These are phyloP conservation scores for Pyrrhosoma nymphula DNA, from an alignment of 2,888 invertebrate genomes.

Conservation along the genomic window DNA sequence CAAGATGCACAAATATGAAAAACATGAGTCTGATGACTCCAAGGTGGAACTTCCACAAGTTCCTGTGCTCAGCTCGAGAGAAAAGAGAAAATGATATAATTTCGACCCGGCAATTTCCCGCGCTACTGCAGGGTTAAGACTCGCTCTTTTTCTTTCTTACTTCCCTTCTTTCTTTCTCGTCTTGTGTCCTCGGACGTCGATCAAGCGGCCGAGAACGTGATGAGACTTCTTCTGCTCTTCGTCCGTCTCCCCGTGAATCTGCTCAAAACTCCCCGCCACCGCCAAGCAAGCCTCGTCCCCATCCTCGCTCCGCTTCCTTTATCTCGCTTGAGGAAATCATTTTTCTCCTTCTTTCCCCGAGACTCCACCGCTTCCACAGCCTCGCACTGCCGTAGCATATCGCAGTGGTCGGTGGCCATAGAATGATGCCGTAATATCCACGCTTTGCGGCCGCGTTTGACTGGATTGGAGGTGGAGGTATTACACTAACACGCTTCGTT, in stretches of 20 bases:
- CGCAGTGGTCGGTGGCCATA: background rate
- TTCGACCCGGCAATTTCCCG: slow-evolving; percentile 21
- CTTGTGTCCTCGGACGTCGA: slow-evolving; percentile 55
- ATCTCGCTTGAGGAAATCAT: slow-evolving; percentile 9
- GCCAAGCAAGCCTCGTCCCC: background rate
- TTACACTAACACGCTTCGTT: slow-evolving; percentile 67
- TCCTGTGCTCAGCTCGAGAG: too few species aligned
- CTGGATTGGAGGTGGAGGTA: background rate
- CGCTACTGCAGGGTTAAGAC: background rate
- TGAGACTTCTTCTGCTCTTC: slow-evolving; percentile 48
- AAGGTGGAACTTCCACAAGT: too few species aligned
- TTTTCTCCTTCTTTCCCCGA: background rate
- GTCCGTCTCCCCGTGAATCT: background rate
- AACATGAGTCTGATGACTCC: too few species aligned
- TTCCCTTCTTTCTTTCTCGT: background rate
- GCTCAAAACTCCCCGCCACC: background rate
- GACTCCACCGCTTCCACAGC: too few species aligned
- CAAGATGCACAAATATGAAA: too few species aligned
- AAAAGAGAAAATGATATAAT: background rate
- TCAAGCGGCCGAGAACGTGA: slow-evolving; percentile 38
- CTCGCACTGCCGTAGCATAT: background rate
- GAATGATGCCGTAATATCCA: slow-evolving; percentile 23
- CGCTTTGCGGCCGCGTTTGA: slow-evolving; percentile 36
- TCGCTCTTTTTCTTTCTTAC: background rate
- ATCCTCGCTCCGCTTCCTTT: background rate